A percentile compares a stretch with the other conserved stretches of the same genome.
Conservation (phyloP, 2,797 vertebrate genomes). For the Diglossa cyanea region DNA sequence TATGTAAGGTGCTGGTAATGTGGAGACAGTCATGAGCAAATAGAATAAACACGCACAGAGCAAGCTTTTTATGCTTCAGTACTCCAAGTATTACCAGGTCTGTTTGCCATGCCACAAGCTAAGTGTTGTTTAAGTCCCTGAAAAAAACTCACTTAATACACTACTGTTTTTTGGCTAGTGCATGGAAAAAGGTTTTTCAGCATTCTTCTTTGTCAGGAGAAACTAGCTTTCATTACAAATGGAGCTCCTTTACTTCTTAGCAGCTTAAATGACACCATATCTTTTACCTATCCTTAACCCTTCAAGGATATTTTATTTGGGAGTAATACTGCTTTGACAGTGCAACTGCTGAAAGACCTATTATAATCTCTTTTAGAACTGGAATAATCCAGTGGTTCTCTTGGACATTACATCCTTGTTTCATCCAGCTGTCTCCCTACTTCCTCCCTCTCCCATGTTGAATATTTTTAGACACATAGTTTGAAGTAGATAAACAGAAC, state of each 20-base stretch:
- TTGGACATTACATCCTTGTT: background rate
- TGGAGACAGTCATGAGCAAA: background rate
- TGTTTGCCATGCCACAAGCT: background rate
- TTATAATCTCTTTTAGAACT: background rate
- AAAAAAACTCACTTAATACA: background rate
- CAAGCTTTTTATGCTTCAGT: background rate
- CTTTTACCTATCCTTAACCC: background rate
- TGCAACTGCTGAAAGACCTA: background rate
- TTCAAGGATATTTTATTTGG: background rate
- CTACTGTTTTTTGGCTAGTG: background rate
- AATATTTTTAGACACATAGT: background rate
- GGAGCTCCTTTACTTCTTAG: background rate
- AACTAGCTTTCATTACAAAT: background rate
- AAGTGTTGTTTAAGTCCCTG: background rate
- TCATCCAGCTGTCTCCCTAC: background rate
- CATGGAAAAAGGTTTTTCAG: background rate
- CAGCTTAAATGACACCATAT: background rate
- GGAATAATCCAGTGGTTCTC: background rate
- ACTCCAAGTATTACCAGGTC: background rate
- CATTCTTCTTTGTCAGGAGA: background rate
- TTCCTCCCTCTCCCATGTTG: background rate
- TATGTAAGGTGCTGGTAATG: background rate
- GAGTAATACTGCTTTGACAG: background rate
- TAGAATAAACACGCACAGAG: background rate
- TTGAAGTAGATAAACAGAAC: background rate